These are phyloP conservation scores for Piezodorus guildinii DNA, from an alignment of 1,140 invertebrate genomes.

Conservation along the genomic window DNA sequence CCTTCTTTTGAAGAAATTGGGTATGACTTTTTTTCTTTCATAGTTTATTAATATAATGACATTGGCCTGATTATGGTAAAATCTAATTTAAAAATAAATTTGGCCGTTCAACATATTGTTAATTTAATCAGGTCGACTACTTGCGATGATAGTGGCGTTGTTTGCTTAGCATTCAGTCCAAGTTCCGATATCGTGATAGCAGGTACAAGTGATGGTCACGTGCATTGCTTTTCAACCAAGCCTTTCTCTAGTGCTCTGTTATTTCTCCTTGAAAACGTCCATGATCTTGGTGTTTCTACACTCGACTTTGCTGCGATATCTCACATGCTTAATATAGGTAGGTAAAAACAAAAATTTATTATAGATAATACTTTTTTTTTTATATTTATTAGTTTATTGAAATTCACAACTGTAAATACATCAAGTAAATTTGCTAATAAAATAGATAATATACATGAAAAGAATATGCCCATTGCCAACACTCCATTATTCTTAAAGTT, in stretches of 20 bases:
- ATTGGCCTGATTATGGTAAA: too few relatives aligned
- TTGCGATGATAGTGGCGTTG: constrained; percentile 1
- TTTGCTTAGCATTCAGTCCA: constrained; percentile 48
- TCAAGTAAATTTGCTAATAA: too few relatives aligned
- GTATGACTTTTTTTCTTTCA: constrained; percentile 30
- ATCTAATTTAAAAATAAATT: too few relatives aligned
- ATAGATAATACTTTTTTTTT: too few relatives aligned
- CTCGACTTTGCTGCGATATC: constrained; percentile 44
- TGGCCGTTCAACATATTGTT: neutral
- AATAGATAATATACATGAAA: too few relatives aligned
- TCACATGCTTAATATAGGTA: constrained; percentile 4
- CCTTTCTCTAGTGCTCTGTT: constrained; percentile 21
- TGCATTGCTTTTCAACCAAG: constrained; percentile 44
- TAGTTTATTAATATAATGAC: too few relatives aligned
- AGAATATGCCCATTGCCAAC: too few relatives aligned
- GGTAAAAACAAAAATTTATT: neutral
- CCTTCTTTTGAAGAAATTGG: constrained; percentile 43
- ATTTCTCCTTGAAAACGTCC: constrained; percentile 42
- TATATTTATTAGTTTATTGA: too few relatives aligned
- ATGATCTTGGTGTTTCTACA: constrained; percentile 56
- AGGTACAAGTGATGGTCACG: constrained; percentile 49
- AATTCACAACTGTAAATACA: too few relatives aligned
- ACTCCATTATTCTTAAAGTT: too few relatives aligned
- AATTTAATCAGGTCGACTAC: constrained; percentile 38
- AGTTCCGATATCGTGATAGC: constrained; percentile 51